These are phyloP conservation scores for Trididemnum clinides DNA, from an alignment of 23 tunicate genomes.

Conservation along the genomic window DNA sequence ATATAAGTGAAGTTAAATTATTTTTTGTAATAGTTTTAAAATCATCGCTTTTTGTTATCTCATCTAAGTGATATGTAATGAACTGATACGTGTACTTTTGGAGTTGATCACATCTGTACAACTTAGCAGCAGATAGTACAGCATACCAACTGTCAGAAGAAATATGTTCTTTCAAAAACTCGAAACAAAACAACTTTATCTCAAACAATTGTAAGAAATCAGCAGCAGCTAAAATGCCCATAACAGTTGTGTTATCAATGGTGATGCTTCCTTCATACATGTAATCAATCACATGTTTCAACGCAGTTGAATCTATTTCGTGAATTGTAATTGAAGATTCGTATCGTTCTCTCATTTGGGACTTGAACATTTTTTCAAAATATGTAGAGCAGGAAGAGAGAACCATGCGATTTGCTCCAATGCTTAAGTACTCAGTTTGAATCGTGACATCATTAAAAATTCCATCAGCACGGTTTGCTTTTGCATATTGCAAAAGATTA, in stretches of 20 bases:
- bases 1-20: too few relatives aligned
- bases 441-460: conserved; percentile 16
- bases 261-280: not conserved
- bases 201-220: not conserved
- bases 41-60: too few relatives aligned
- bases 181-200: not conserved
- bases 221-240: not conserved
- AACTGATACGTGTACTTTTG: too few relatives aligned
- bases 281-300: not conserved
- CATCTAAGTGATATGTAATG: too few relatives aligned
- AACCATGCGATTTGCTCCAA: conserved; percentile 28
- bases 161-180: not conserved
- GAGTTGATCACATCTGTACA: too few relatives aligned
- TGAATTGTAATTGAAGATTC: not conserved
- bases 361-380: not conserved
- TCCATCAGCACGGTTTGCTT: not conserved
- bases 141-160: not conserved
- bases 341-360: not conserved
- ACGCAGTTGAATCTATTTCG: not conserved
- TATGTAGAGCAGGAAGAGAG: not conserved
- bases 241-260: not conserved
- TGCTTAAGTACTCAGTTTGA: not conserved
- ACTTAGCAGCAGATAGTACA: not conserved
- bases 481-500: not conserved
- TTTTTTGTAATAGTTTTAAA: too few relatives aligned